These are phyloP conservation scores for Troides helena DNA, from an alignment of 2,888 invertebrate species.

Conservation along the genomic window DNA sequence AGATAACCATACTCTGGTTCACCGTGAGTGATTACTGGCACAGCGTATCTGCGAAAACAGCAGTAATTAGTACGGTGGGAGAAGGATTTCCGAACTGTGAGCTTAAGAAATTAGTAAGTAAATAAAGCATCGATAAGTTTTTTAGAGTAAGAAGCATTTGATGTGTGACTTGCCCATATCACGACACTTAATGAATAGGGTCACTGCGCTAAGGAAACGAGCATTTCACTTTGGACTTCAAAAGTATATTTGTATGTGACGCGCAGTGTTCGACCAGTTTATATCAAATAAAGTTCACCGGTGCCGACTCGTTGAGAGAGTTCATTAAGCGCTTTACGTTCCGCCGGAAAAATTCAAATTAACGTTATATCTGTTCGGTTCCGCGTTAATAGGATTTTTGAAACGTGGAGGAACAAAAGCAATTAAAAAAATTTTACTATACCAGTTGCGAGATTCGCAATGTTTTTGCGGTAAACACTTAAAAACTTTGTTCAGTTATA, in stretches of 20 bases:
- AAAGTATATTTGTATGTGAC: neutral
- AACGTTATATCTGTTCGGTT: constrained; percentile 7
- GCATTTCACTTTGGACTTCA: neutral
- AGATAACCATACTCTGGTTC: too few species aligned
- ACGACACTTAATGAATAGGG: neutral
- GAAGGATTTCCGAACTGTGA: too few species aligned
- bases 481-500: neutral
- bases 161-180: too few species aligned
- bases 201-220: neutral
- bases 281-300: neutral
- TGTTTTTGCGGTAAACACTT: neutral
- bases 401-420: constrained; percentile 19
- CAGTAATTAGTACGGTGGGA: too few species aligned
- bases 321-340: constrained; percentile 7
- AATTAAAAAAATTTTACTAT: constrained; percentile 21
- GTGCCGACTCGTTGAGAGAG: neutral
- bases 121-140: too few species aligned
- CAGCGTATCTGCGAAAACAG: too few species aligned
- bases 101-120: too few species aligned
- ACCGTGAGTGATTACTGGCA: too few species aligned
- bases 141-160: too few species aligned
- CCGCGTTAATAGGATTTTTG: constrained; percentile 15
- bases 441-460: constrained; percentile 11
- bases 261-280: neutral
- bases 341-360: constrained; percentile 11